Evolutionary conservation across 2,888 invertebrate species (phyloP).

Genomic region (Timandra comae): DNA sequence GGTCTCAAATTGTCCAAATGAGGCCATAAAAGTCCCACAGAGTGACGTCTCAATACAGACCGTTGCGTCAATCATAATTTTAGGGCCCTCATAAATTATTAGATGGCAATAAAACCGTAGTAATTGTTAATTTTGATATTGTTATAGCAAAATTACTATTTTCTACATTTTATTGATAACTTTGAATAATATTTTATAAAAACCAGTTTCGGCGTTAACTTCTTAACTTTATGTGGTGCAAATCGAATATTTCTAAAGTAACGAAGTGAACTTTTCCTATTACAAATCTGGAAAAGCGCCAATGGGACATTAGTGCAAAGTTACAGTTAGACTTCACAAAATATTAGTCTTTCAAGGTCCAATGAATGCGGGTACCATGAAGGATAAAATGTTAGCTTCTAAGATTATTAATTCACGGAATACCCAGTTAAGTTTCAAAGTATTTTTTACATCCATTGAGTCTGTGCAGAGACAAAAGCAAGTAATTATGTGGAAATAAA

Average conservation of each 20-base stretch:
- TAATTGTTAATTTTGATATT: conserved; percentile 28
- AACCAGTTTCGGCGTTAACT: too few species aligned
- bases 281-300: conserved; percentile 35
- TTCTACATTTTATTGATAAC: too few species aligned
- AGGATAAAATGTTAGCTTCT: too few species aligned
- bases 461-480: conserved; percentile 2
- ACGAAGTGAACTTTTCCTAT: conserved; percentile 36
- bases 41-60: conserved; percentile 58
- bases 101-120: conserved; percentile 37
- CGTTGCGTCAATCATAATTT: conserved; percentile 64
- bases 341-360: conserved; percentile 12
- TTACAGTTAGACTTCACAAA: conserved; percentile 21
- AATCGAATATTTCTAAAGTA: conserved; percentile 28
- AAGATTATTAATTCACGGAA: too few species aligned
- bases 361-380: background rate
- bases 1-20: conserved; percentile 61
- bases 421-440: too few species aligned
- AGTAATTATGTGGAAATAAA: conserved; percentile 10
- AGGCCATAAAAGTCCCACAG: conserved; percentile 63
- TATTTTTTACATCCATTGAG: too few species aligned
- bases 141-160: too few species aligned
- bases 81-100: conserved; percentile 59
- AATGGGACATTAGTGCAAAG: conserved; percentile 28
- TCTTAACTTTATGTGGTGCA: conserved; percentile 12
- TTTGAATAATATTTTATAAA: too few species aligned